A percentile compares a stretch with the other conserved stretches of the same genome.
Evolutionary conservation across 2,888 invertebrate species (phyloP).

Genomic region (Ypsolopha scabrella): DNA sequence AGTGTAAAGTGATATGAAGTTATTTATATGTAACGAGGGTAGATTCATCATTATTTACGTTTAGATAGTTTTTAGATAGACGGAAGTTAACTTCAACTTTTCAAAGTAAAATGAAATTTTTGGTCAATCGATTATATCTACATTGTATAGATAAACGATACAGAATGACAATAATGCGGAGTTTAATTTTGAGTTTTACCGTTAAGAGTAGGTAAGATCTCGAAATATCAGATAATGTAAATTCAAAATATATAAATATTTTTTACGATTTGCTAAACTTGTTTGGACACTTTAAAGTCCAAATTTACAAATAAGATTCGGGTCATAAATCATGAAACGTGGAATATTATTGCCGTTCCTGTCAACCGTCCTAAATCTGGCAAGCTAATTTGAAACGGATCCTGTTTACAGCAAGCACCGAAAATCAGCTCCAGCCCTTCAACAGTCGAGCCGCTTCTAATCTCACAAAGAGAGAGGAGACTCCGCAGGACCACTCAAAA

Average conservation of each 20-base stretch:
- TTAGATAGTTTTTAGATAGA: neutral
- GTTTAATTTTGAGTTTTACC: no score
- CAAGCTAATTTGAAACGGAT: constrained; percentile 62
- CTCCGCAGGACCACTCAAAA: constrained; percentile 52
- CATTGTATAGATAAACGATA: no score
- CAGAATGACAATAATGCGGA: no score
- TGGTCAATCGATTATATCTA: no score
- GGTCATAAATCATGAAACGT: constrained; percentile 32
- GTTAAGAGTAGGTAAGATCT: no score
- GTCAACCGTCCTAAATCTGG: constrained; percentile 46
- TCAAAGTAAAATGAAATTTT: no score
- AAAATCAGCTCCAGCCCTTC: constrained; percentile 27
- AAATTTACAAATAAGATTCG: neutral
- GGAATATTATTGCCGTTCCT: constrained; percentile 38
- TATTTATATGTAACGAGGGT: constrained; percentile 30
- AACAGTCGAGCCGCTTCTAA: constrained; percentile 31
- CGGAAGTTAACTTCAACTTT: no score
- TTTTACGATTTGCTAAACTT: no score
- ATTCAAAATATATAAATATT: no score
- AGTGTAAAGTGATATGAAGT: constrained; percentile 50
- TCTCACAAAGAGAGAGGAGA: constrained; percentile 50
- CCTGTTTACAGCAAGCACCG: constrained; percentile 32
- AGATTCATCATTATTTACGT: neutral
- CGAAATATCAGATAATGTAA: no score
- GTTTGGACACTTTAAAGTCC: no score